Base-by-base conservation (phyloP, 2,888 invertebrate genomes). In the Archaeoteleia sp. region DNA sequence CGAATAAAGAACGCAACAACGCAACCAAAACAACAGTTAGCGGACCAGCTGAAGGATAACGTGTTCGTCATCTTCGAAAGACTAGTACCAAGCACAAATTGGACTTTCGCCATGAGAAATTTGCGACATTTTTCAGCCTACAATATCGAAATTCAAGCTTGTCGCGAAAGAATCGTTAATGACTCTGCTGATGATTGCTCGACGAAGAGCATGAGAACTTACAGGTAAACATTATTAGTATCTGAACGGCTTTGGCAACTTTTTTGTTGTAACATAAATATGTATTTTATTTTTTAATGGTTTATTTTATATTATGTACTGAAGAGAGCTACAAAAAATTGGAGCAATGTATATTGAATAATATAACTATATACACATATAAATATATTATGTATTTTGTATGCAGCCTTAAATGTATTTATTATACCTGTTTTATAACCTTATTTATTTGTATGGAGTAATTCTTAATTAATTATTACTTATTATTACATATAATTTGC, bases 51-150 rank as follows among this genome's bases (percentile, higher is more conserved):
- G 12, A 9, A 54, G 67, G 71, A 46, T 9, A 66, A 45, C 4
- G 74, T 71, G 25, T 72, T 66, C 40, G 45, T 65, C 2, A 30
- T 40, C 23, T 83, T 82, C 49, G 75, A 75, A 45, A 68, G 73
- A 55, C 23, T 66, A 9, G 73, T 82, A 23, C 76, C 80, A 2
- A 79, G 77, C 8, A 74, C 72, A 2, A 79, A 81, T 48, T 14
- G 69, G n/a, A 79, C 74, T 45, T 86, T 90, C 75, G 87, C 88
- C 5, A 88, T 93, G 68, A 85, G 81, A 30, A 87, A 90, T 25
- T 87, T 96, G 74, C 91, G 90, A 5, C 95, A 96, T 86, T 95
- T 90, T 84, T 91, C 93, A 0, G 87, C 88, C 74, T 95, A 96
- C 86, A 90, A 90, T 10, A 90, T 95, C 54, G 88, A 87, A 71